phyloP scores from a whole-genome alignment of 2,888 invertebrate species.

The Psylliodes chrysocephalus region DNA sequence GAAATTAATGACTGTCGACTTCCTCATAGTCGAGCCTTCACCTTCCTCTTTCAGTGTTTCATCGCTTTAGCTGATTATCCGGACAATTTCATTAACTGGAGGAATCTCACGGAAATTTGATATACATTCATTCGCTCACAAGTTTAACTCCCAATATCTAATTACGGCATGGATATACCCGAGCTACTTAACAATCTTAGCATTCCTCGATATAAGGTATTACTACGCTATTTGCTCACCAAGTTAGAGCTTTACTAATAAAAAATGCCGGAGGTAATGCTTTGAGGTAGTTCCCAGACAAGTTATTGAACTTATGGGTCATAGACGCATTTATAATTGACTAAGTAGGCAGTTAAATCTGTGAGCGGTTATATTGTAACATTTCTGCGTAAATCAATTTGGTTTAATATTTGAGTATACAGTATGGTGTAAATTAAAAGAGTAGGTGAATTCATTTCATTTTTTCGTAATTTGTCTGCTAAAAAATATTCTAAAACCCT shows the following conservation, averaged over 20 bases:
- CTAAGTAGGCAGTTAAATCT: too few relatives aligned
- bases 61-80: not conserved
- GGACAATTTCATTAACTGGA: not conserved
- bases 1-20: not conserved
- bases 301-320: too few relatives aligned
- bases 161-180: slow-evolving; percentile 3
- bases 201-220: slow-evolving; percentile 14
- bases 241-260: slow-evolving; percentile 10
- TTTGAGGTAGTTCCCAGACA: too few relatives aligned
- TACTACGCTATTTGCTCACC: slow-evolving; percentile 13
- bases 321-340: too few relatives aligned
- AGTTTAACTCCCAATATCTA: slow-evolving; percentile 1
- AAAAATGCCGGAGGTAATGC: slow-evolving; percentile 9
- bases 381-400: too few relatives aligned
- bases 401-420: too few relatives aligned
- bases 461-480: too few relatives aligned
- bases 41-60: not conserved
- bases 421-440: too few relatives aligned
- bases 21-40: not conserved
- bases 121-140: slow-evolving; percentile 1
- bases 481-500: too few relatives aligned
- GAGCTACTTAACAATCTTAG: slow-evolving; percentile 1
- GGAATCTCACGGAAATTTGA: slow-evolving; percentile 6
- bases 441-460: too few relatives aligned
- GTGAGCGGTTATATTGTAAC: too few relatives aligned